Base-by-base conservation (phyloP, 2,888 invertebrate species). In the Lycia hirtaria region DNA sequence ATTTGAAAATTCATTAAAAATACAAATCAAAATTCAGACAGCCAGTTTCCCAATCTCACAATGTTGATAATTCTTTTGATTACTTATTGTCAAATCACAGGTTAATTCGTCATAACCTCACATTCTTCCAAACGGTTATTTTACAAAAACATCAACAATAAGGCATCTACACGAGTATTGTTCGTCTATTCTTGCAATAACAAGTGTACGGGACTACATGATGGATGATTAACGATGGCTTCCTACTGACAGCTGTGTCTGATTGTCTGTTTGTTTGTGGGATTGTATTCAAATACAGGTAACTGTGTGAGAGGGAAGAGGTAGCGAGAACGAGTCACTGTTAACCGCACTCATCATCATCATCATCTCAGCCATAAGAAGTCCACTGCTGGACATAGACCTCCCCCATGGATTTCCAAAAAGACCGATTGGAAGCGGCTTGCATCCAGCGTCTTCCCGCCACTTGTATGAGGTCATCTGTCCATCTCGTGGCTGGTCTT, bases 151-250 rank as follows among this genome's bases (percentile, higher is more conserved):
- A 51, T 55, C 35, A 2, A 40, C 33, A n/a, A 48, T 52, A 52
- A 52, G 41, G 45, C 20, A 20, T 30, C n/a, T 26, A 48, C 47
- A 20, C 40, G 17, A 3, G 14, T 37, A 38, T 40, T 38, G 22
- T 37, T 9, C 35, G 33, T 19, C 35, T 47, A 35, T 55, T 55
- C 24, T 54, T 41, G 40, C 32, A 45, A 52, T 35, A 55, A 50
- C 50, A 56, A 50, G 50, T 56, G 50, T 50, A 44, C 47, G 28
- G 41, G 48, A 26, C 35, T 35, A 28, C 17, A 55, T 82, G 83
- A 81, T 82, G 78, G 81, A 84, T 85, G 86, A 84, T 82, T 76
- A 81, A 83, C 68, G 83, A 82, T 80, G 62, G 72, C 64, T 63
- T 62, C 61, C 70, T 72, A 80, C 74, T 72, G 83, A 83, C 83